Base-by-base conservation (phyloP, 1,140 invertebrate genomes). In the Papilio dardanus region DNA sequence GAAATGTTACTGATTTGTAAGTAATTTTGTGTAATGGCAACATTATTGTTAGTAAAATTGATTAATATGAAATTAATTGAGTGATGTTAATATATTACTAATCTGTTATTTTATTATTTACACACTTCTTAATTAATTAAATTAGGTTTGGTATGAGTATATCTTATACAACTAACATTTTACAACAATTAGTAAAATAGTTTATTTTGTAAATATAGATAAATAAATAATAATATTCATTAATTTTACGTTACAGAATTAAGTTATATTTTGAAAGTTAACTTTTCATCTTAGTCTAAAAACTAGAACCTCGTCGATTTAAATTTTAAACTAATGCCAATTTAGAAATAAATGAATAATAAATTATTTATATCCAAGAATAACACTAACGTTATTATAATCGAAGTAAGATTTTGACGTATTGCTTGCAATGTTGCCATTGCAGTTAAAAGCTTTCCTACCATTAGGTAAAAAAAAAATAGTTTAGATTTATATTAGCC, bases 121-220 rank as follows among this genome's bases (percentile, higher is more conserved):
- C 80, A 85, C 74, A 76, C 76, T 75, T 42, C 62, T 24, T 76
- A 77, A 81, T 79, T 80, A 82, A 80, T 79, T 83, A 84, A 74
- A 74, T 86, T 86, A 78, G 81, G 84, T 86, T 86, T 86, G 84
- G 84, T 84, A 80, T 81, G 71, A 75, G 4, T 62, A 62, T 14
- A 12, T 62, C 10, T 62, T 14, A 10, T 30, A 16, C 28, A 28
- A 62, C 54, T 62, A 62, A 62, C 10, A 28, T 62, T 28, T 30
- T 30, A 54, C 30, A 12, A 62, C 24, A n/a, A 58, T 58, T 14
- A 24, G 8, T 58, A 8, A 24, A 24, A 24, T 42, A 58, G 21
- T 24, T 19, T 54, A 1, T 58, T 62, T 50, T 28, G 28, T 30
- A 30, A 28, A 12, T 24, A 8, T 54, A 54, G 8, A 54, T 24